Evolutionary conservation across 2,797 vertebrate genomes (phyloP), one percentile per base, ranked within the genome.

Genomic region (Arnoldichthys spilopterus): DNA sequence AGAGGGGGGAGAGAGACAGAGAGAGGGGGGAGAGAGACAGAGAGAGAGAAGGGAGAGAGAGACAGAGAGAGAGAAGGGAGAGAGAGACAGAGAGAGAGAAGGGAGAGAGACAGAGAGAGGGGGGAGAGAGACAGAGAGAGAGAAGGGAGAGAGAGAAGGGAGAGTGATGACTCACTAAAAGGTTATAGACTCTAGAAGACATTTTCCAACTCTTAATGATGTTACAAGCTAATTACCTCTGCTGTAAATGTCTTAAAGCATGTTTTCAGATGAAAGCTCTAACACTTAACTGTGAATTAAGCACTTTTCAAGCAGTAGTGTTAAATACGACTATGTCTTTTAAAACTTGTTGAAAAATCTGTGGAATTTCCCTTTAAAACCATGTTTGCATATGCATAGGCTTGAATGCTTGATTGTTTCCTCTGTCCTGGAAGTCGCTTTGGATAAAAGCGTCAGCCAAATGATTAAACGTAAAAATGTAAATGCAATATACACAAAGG

Each of bases 191-290:
- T 26, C 16, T 24, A 32, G 20, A 43, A 6, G 13, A 15, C 28
- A 59, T n/a, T 64, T 54, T 62, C 2, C 51, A 54, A 69, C 26
- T 32, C 24, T 6, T 49, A 66, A 78, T 71, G 12, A 32, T 11
- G 13, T 63, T 47, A 45, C 49, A 63, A 24, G 18, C 12, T 47
- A 71, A 56, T 63, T 47, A 56, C 20, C 34, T 26, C 9, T 13
- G 37, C 15, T 6, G 61, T 70, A 45, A 54, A 74, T 1, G 8
- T 9, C 56, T 18, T 8, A 69, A 15, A 58, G 26, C 28, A 47
- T 6, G 28, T 63, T 45, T 64, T 2, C 34, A 32, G 15, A 54
- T 79, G 43, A 69, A 74, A 62, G 32, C 34, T 6, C 20, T 22
- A 30, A 1, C 0, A 3, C 43, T 68, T 30, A 59, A 43, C 7